Evolutionary conservation across 30 jellyfish, hydroid and myxozoan species (phyloP), one percentile per base, ranked within the genome.

Genomic region (Chrysaora quinquecirrha): DNA sequence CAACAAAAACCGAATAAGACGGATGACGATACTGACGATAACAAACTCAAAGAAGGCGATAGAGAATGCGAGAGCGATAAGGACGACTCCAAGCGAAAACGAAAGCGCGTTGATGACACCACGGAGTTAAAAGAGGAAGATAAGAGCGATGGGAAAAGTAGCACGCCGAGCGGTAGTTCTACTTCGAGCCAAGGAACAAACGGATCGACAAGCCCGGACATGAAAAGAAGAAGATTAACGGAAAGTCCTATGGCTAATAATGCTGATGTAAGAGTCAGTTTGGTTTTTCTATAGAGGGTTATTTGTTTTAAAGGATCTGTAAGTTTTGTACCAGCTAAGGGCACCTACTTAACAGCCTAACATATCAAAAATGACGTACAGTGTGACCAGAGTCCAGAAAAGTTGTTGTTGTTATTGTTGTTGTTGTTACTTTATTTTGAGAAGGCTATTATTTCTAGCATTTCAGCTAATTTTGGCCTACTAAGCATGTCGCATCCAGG

Each of bases 161-260:
- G 85, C 66, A 83, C 94, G 50, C 84, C 84, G 21, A 72, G 85
- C 49, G 82, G 79, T 7, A 83, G 87, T 46, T 63, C 86, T 12
- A 71, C 94, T 12, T 19, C 94, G 28, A 72, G 86, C 27, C 86
- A 73, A 20, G 94, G 94, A 62, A 76, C 83, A 25, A 89, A 76
- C 65, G 98, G 90, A 27, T 69, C 97, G 0, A 33, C 95, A 31
- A 92, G 98, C 58, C 98, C 98, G 0, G 98, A 92, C 54, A 33
- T 86, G 79, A 92, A 92, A 66, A 88, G 97, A 31, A 78, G 82
- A 65, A 34, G 98, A 82, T 80, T 73, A 47, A 64, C 75, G 23
- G 98, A 85, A 58, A 92, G 98, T 62, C 98, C 98, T 3, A 30
- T 92, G 69, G 71, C 93, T 68, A 90, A 75, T 72, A 76, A 75